Conservation (phyloP, 2,888 invertebrate genomes). For the Andrena marginata region DNA sequence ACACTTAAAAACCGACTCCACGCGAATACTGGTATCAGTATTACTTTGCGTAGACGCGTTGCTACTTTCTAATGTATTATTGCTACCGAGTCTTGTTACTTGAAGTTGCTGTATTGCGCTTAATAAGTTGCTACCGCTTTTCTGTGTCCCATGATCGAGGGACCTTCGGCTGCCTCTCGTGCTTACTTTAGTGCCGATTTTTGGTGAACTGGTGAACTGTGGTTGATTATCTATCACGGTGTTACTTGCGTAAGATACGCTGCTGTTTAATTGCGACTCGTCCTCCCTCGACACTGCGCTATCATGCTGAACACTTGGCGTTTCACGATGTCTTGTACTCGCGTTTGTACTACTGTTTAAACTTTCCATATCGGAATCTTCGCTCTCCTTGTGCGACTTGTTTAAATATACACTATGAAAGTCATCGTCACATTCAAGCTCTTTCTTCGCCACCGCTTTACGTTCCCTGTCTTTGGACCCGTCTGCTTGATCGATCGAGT, state of each 20-base stretch:
- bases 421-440: neutral
- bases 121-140: neutral
- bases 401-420: constrained; percentile 19
- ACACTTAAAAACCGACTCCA: neutral
- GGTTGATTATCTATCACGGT: constrained; percentile 56
- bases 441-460: neutral
- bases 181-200: constrained; percentile 16
- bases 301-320: constrained; percentile 4
- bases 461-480: neutral
- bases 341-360: neutral
- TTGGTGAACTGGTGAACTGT: constrained; percentile 76
- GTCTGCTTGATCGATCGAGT: constrained; percentile 38
- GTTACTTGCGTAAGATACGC: constrained; percentile 12
- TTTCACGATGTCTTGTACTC: neutral
- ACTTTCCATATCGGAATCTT: constrained; percentile 12
- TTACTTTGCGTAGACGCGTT: constrained; percentile 52
- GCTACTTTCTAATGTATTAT: constrained; percentile 40
- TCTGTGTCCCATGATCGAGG: constrained; percentile 6
- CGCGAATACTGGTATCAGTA: constrained; percentile 35
- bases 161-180: constrained; percentile 16
- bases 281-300: neutral
- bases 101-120: neutral
- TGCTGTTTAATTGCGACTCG: neutral
- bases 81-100: neutral
- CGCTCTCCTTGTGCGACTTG: constrained; percentile 13